Conservation (phyloP, 2,797 vertebrate genomes). For the Simalia tracyae region DNA sequence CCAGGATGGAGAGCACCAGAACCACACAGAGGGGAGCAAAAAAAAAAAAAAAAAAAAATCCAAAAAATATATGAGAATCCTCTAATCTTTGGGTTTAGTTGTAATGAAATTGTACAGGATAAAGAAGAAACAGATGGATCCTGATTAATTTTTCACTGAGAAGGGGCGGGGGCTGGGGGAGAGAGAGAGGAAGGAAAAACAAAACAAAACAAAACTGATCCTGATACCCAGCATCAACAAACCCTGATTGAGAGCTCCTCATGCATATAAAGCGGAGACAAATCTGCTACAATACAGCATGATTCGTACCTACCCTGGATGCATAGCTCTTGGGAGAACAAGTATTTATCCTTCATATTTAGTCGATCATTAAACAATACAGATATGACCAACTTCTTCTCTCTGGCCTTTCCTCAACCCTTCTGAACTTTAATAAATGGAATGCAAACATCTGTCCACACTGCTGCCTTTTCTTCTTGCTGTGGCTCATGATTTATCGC, state of each 20-base stretch:
- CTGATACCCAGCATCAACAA: constrained; percentile 68
- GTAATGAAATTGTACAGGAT: constrained; percentile 78
- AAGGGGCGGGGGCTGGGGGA: background rate
- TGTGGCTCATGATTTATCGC: constrained; percentile 56
- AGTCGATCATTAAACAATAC: constrained; percentile 64
- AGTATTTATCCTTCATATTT: constrained; percentile 59
- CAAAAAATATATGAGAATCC: constrained; percentile 67
- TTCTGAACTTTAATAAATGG: constrained; percentile 63
- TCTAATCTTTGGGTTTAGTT: constrained; percentile 78
- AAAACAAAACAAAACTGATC: constrained; percentile 58
- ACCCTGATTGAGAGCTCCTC: constrained; percentile 64
- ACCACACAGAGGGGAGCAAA: constrained; percentile 30
- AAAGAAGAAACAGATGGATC: constrained; percentile 79
- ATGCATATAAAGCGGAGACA: constrained; percentile 58
- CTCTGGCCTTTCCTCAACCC: constrained; percentile 51
- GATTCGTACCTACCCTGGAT: constrained; percentile 61
- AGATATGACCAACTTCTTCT: constrained; percentile 60
- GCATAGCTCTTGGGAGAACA: constrained; percentile 56
- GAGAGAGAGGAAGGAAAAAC: too few relatives aligned
- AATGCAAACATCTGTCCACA: constrained; percentile 42
- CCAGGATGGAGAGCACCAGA: constrained; percentile 65
- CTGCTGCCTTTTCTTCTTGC: constrained; percentile 8
- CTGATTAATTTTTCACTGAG: constrained; percentile 78
- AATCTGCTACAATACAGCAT: constrained; percentile 60
- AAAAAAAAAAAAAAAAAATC: background rate